Base-by-base conservation (phyloP, 2,888 invertebrate species). In the Ashinkailepas kermadecensis region DNA sequence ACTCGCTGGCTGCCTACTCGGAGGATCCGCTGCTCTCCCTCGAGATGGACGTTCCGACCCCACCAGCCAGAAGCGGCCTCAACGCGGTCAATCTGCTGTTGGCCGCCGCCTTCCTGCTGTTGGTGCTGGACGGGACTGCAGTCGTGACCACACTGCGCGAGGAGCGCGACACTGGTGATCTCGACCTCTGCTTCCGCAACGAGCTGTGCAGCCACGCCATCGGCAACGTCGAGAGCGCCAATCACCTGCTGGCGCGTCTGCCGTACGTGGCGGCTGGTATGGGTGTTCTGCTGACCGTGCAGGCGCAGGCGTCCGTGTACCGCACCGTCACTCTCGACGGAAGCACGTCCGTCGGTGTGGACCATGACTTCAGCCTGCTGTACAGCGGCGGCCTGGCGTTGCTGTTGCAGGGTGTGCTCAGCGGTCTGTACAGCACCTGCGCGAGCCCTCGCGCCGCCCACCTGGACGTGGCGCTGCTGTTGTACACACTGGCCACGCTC, bases 201-300 rank as follows among this genome's bases (percentile, higher is more conserved):
- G 15, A 54, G 56, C 56, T 81, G 18, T 62, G 70, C 56, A 13
- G 23, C 59, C 58, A 59, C 57, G 21, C 78, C 56, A 25, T 25
- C 23, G 62, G 57, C 18, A 11, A 21, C 57, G 21, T 81, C 65
- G 80, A 56, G 39, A 80, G 81, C 23, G 85, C 93, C 83, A 94
- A 95, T 86, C 97, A 97, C 87, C 96, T 97, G 87, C 94, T 95
- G 84, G 97, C 97, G 88, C 94, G 95, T n/a, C 95, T 96, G 1
- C 97, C 97, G 88, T 96, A 96, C 12, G 95, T 95, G 85, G 94
- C 95, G 86, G 96, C 95, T 88, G 95, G 96, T 86, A 96, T 95
- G 88, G 97, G 97, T 0, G 90, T 95, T 86, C 97, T 97, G 86
- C 91, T 95, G 67, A 95, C 95, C 87, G 97, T 97, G 97, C 91